Base-by-base conservation (phyloP, 2,888 invertebrate species). In the Heliothis peltigera region DNA sequence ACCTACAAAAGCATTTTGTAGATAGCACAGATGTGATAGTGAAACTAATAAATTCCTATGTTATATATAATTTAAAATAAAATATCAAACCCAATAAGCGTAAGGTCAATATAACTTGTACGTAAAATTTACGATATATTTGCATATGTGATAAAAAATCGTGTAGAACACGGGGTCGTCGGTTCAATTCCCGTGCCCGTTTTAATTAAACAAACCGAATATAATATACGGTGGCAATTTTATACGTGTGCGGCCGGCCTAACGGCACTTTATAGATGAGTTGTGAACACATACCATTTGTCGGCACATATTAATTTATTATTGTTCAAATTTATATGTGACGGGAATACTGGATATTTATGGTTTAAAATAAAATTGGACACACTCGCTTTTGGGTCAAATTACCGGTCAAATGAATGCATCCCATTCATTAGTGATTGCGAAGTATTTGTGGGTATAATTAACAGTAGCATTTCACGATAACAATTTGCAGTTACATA, bases 171-270 rank as follows among this genome's bases (percentile, higher is more conserved):
- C 77, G 76, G 84, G 87, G 84, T 81, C 83, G 79, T 62, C 72
- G 81, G 84, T 84, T 85, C 79, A 79, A 80, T 80, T 84, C 81
- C 79, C 79, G 82, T 78, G 75, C 80, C 72, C 75, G 83, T 86
- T 92, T 91, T 91, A 91, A 91, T 92, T 91, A 91, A 89, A 87
- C 89, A 89, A 85, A 88, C 87, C 86, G 82, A 88, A 90, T 90
- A 89, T 89, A 88, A 89, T 90, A 89, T 89, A 88, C 84, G 87
- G 83, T 62, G 80, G 85, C 82, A 74, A 84, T 87, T 85, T 86
- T 84, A 84, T 82, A 80, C 76, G 78, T 80, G 76, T 78, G 77
- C 64, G 81, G 81, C 63, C 52, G 74, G 58, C 67, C 76, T 77
- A 82, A 82, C 80, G 81, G 77, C 77, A 77, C 73, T 77, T 78